Evolutionary conservation across 2,797 vertebrate species (phyloP), one percentile per base, ranked within the genome.

Genomic region (Erithacus rubecula): DNA sequence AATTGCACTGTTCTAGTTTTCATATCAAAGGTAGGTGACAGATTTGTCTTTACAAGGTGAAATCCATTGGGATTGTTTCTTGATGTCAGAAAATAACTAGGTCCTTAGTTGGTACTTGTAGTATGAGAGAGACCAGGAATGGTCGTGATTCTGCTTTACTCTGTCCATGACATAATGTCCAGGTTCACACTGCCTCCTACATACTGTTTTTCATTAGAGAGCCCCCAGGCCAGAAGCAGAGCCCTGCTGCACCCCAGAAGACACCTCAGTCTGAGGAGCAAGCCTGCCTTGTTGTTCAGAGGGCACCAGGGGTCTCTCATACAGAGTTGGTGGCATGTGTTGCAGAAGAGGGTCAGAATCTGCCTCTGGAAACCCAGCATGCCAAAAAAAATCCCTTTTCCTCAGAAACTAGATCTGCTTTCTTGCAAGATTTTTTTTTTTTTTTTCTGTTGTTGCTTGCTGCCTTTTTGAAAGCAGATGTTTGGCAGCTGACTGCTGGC

Each of bases 381-480:
- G 64, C 53, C 24, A 68, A 88, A 91, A 91, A 72, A 63, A 56
- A 58, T 51, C 32, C 15, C 5, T 59, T 68, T 84, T 89, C n/a
- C 24, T 82, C 24, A 69, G 55, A 55, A 87, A 72, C 0, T 37
- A 13, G 18, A 62, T 51, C 53, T 75, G 15, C 26, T 75, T 82
- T 79, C n/a, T 87, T 89, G 37, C 32, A 34, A 59, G 30, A 36
- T 14, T 27, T 16, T 30, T 55, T 24, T 14, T 27, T 16, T 30
- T 55, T 24, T 64, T 49, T 56, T 11, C 55, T 34, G 15, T 5
- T 67, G 26, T 24, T 83, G 34, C 52, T 86, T 80, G 85, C 51
- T 76, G 63, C 29, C 19, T 67, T 83, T 83, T 43, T 86, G 75
- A 56, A 71, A 95, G 60, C 83, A 82, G 74, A 65, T 93, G 47